Evolutionary conservation across 2,113 vertebrate genomes (phyloP).

Genomic region (Albula goreensis): DNA sequence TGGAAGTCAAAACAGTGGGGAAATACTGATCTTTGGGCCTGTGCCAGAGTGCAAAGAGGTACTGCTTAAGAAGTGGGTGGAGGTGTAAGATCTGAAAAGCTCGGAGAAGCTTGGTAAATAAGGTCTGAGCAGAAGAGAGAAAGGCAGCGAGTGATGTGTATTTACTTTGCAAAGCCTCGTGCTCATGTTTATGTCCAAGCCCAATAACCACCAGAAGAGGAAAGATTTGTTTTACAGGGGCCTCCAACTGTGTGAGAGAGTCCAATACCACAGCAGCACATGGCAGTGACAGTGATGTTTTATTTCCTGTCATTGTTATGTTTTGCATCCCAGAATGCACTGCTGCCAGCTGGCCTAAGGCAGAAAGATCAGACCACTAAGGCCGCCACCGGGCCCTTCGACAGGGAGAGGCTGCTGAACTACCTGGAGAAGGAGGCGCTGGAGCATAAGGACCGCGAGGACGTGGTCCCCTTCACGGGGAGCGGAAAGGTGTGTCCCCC

Average conservation of each 20-base stretch:
- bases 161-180: background rate
- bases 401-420: constrained; percentile 82
- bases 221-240: background rate
- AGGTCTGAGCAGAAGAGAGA: background rate
- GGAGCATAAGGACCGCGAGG: constrained; percentile 91
- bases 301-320: constrained; percentile 24
- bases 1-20: too few species aligned
- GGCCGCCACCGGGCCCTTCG: constrained; percentile 77
- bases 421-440: constrained; percentile 94
- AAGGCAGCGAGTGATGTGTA: background rate
- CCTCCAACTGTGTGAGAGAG: background rate
- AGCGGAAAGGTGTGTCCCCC: constrained; percentile 84
- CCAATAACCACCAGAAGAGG: background rate
- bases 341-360: constrained; percentile 88
- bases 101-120: background rate
- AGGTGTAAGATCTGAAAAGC: too few species aligned
- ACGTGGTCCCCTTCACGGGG: constrained; percentile 87
- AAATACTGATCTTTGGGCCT: too few species aligned
- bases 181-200: background rate
- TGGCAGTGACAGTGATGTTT: background rate
- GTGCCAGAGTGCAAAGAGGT: too few species aligned
- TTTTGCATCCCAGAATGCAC: constrained; percentile 77
- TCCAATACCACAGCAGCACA: background rate
- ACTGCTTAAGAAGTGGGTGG: too few species aligned
- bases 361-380: constrained; percentile 95